Percentiles rank a stretch among this genome's conserved stretches.
These are phyloP conservation scores for Psittacus erithacus DNA, from an alignment of 2,113 vertebrate genomes.

Conservation along the genomic window DNA sequence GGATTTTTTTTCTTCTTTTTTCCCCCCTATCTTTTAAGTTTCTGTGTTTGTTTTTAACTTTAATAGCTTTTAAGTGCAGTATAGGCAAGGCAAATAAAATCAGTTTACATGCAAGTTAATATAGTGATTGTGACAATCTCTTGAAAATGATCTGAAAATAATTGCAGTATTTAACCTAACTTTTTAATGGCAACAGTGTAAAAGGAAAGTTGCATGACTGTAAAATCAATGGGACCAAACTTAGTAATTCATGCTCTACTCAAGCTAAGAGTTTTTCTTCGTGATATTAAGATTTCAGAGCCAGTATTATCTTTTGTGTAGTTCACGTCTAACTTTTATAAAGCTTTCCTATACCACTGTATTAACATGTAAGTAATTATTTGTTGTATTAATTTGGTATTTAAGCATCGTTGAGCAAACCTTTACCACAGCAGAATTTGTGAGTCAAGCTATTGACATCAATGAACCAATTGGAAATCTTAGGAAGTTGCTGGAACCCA, in stretches of 20 bases:
- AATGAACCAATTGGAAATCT: conserved; percentile 96
- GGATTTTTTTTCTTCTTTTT: not conserved
- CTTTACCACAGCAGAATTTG: conserved; percentile 91
- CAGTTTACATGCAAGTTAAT: not conserved
- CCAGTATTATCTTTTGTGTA: not conserved
- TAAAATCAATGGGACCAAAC: not conserved
- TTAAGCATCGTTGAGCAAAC: conserved; percentile 92
- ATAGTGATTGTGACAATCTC: not conserved
- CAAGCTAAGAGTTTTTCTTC: not conserved
- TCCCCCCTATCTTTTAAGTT: not conserved
- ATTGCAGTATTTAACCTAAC: not conserved
- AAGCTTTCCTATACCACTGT: not conserved
- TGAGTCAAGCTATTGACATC: conserved; percentile 98
- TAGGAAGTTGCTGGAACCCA: conserved; percentile 94
- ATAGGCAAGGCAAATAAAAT: not conserved
- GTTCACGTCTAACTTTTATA: not conserved
- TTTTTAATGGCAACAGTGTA: not conserved
- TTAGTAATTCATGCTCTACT: not conserved
- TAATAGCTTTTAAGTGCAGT: not conserved
- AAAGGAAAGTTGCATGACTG: not conserved
- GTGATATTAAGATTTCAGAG: not conserved
- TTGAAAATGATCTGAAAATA: not conserved
- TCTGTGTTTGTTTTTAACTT: not conserved
- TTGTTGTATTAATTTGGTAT: conserved; percentile 8
- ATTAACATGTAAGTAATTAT: not conserved